phyloP scores from a whole-genome alignment of 2,113 vertebrate species.

The Danionella cerebrum region DNA sequence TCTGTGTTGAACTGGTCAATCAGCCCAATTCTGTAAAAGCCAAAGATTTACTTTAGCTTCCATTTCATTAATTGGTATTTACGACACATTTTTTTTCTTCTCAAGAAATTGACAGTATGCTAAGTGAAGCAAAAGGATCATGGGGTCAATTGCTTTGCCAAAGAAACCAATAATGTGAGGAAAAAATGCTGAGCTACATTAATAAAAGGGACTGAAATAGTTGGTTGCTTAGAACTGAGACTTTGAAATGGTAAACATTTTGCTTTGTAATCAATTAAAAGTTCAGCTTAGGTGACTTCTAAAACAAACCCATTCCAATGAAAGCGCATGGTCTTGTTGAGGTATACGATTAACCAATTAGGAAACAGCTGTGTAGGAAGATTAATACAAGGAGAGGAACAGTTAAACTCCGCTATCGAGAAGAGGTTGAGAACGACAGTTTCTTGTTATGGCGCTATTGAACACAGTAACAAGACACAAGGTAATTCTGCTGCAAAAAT shows the following conservation, averaged over 20 bases:
- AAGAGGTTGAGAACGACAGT: no score
- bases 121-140: not conserved
- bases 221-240: not conserved
- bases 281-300: no score
- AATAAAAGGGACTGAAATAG: not conserved
- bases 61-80: not conserved
- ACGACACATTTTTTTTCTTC: not conserved
- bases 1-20: slow-evolving; percentile 45
- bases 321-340: no score
- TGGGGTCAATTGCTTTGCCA: not conserved
- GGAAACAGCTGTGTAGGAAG: no score
- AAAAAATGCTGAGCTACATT: not conserved
- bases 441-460: no score
- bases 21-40: slow-evolving; percentile 32
- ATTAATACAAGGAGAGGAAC: no score
- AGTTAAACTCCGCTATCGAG: no score
- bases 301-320: no score
- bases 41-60: not conserved
- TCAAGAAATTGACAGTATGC: not conserved
- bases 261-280: no score
- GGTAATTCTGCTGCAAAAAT: no score
- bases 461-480: no score
- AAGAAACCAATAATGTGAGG: not conserved
- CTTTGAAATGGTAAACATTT: not conserved
- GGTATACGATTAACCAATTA: no score